Base-by-base conservation (phyloP, 2,888 invertebrate species). In the Drosophila neotestacea region DNA sequence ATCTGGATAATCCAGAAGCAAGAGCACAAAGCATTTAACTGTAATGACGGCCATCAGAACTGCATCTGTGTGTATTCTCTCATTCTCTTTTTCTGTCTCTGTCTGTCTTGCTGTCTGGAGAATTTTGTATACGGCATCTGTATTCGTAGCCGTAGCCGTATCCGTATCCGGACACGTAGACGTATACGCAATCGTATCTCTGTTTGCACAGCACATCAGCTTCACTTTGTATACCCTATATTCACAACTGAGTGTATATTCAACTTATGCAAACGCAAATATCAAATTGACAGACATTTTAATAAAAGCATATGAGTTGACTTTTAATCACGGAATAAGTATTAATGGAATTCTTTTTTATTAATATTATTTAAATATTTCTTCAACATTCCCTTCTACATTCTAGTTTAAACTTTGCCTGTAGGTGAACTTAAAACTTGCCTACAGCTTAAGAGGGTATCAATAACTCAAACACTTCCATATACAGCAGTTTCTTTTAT, bases 11-110 rank as follows among this genome's bases (percentile, higher is more conserved):
- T 46, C 5, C 42, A 60, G 56, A 27, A 39, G 11, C 42, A 54
- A n/a, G 4, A 36, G 58, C 41, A 39, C 39, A 58, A 68, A 32
- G 54, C 73, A 68, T 68, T 73, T 63, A 68, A 59, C 68, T 58
- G 55, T 55, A 63, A 73, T 73, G 73, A 41, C 34, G 34, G 32
- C 42, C 58, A 73, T 73, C 52, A 63, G 36, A 28, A 55, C 22
- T 55, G 64, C 59, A 71, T 63, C 28, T 44, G 38, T 27, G 39
- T 13, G 27, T 47, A 22, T 22, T 22, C 22, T 22, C 22, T 22
- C 3, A 1, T 22, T 30, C 11, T 32, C 27, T n/a, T 2, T 30
- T 5, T 13, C 28, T 10, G 10, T 22, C 28, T 13, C 28, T 22
- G 28, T 39, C 39, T 34, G 9, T 36, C 22, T 9, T 39, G 6